Conservation (phyloP, 2,888 invertebrate genomes). For the Torymus tubicola region DNA sequence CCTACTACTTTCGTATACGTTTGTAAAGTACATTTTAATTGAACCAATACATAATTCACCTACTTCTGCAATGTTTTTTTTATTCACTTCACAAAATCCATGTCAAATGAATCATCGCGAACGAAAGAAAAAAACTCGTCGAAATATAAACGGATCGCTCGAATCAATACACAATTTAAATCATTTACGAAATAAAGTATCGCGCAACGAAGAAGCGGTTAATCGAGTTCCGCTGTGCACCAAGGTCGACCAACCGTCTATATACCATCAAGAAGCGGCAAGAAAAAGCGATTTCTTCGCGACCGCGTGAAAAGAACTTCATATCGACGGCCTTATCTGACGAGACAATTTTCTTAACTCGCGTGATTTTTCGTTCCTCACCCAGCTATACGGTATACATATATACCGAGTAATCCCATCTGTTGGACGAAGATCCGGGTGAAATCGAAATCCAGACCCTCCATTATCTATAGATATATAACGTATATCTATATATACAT, state of each 20-base stretch:
- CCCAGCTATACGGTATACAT: background rate
- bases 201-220: slow-evolving; percentile 6
- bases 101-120: too few relatives aligned
- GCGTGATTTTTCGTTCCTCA: background rate
- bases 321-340: slow-evolving; percentile 4
- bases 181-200: background rate
- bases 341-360: slow-evolving; percentile 38
- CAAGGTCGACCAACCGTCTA: background rate
- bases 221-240: slow-evolving; percentile 5
- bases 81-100: too few relatives aligned
- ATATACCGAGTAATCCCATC: slow-evolving; percentile 30
- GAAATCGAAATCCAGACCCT: slow-evolving; percentile 36
- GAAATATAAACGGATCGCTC: too few relatives aligned
- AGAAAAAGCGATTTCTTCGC: background rate
- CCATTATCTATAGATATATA: background rate
- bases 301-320: background rate
- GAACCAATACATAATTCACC: too few relatives aligned
- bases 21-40: too few relatives aligned
- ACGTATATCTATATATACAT: background rate
- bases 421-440: background rate
- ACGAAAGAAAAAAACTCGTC: too few relatives aligned
- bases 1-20: too few relatives aligned
- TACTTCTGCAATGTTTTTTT: too few relatives aligned
- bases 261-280: background rate
- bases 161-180: too few relatives aligned